Percentiles rank a stretch among this genome's conserved stretches.
phyloP scores from a whole-genome alignment of 2,797 vertebrate species.

The Triplophysa yarkandensis region DNA sequence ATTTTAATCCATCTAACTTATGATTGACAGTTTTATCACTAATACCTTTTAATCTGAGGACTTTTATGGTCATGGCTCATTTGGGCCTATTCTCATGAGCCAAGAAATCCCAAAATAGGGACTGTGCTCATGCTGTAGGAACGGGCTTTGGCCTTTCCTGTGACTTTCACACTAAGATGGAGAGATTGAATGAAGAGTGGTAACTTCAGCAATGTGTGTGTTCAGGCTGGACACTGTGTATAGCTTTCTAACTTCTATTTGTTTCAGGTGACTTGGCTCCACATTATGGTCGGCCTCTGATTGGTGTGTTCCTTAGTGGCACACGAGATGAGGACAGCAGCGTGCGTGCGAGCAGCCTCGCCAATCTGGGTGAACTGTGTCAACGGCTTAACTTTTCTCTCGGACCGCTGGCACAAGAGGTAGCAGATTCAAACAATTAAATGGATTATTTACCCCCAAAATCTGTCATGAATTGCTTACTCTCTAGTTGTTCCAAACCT shows the following conservation, averaged over 20 bases:
- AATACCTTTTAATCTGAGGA: not conserved
- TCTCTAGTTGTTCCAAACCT: no score
- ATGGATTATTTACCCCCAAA: no score
- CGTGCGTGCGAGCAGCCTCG: slow-evolving; percentile 49
- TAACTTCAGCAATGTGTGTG: slow-evolving; percentile 21
- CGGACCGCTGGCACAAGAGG: slow-evolving; percentile 87
- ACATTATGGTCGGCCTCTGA: slow-evolving; percentile 79
- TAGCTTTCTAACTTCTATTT: not conserved
- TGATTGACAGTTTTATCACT: not conserved
- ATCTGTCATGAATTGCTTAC: no score
- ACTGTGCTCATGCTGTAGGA: slow-evolving; percentile 45
- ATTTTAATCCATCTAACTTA: no score
- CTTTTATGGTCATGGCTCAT: not conserved
- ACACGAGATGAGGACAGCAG: slow-evolving; percentile 4
- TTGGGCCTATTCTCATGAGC: not conserved
- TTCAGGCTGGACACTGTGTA: slow-evolving; percentile 3
- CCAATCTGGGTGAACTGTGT: slow-evolving; percentile 92
- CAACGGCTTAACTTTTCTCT: slow-evolving; percentile 84
- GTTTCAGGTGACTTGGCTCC: slow-evolving; percentile 84
- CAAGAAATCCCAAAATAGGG: slow-evolving; percentile 27
- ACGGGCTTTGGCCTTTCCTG: slow-evolving; percentile 42
- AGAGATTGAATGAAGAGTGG: slow-evolving; percentile 48
- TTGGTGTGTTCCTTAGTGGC: slow-evolving; percentile 80
- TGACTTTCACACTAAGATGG: slow-evolving; percentile 53
- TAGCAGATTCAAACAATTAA: slow-evolving; percentile 59